phyloP scores from a whole-genome alignment of 2,797 vertebrate genomes.

The Falco columbarius region DNA sequence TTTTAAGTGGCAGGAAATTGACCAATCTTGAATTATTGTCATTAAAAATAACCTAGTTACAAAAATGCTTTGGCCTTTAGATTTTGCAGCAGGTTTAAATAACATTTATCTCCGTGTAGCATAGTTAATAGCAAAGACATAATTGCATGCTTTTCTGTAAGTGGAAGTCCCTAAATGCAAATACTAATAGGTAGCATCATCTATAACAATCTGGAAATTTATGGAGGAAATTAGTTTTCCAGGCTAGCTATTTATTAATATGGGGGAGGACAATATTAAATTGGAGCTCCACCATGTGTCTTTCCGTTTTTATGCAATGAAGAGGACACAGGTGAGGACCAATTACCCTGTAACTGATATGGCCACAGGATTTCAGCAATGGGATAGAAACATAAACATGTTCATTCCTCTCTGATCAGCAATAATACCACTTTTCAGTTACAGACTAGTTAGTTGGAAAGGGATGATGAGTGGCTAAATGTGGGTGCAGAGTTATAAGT shows the following conservation, averaged over 20 bases:
- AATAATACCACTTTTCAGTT: neutral
- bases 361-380: neutral
- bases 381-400: neutral
- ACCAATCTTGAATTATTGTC: constrained; percentile 9
- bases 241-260: constrained; percentile 21
- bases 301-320: constrained; percentile 4
- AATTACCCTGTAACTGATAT: neutral
- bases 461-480: neutral
- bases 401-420: neutral
- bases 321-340: neutral
- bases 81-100: constrained; percentile 32
- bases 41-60: constrained; percentile 51
- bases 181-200: constrained; percentile 38
- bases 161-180: constrained; percentile 36
- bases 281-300: neutral
- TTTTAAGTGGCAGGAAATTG: constrained; percentile 22
- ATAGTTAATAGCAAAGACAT: constrained; percentile 31
- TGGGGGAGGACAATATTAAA: neutral
- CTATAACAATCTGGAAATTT: constrained; percentile 37
- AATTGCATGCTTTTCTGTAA: constrained; percentile 32
- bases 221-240: constrained; percentile 35
- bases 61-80: constrained; percentile 20
- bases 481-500: neutral
- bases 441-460: neutral
- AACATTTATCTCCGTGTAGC: constrained; percentile 32